Evolutionary conservation across 2,888 invertebrate genomes (phyloP).

Genomic region (Drosophila parthenogenetica): DNA sequence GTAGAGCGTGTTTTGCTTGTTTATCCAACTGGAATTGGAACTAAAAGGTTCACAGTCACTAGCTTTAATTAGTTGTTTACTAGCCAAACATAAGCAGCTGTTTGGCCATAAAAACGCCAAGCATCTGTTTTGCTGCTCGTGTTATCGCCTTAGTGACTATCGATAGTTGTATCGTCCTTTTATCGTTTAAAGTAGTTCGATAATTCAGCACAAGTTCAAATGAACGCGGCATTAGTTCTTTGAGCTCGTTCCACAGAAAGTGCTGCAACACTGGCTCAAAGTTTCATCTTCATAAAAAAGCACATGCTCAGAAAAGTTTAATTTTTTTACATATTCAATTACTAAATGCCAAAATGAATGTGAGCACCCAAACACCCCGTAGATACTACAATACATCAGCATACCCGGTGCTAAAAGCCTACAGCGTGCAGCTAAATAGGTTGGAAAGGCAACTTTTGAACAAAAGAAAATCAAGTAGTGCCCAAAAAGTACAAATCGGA

Average conservation of each 20-base stretch:
- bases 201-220: too few species aligned
- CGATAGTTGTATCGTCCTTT: neutral
- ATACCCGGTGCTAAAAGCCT: neutral
- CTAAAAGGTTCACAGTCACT: conserved; percentile 11
- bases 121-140: neutral
- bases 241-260: too few species aligned
- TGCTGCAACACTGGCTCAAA: too few species aligned
- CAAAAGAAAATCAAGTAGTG: too few species aligned
- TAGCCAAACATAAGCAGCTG: conserved; percentile 28
- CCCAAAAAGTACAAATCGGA: conserved; percentile 8
- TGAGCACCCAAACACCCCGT: conserved; percentile 10
- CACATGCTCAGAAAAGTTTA: neutral
- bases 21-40: conserved; percentile 34
- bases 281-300: too few species aligned
- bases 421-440: neutral
- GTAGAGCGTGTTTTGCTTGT: conserved; percentile 41
- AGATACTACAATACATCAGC: neutral
- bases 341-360: neutral
- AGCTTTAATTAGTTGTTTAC: conserved; percentile 41
- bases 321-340: neutral
- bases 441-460: neutral
- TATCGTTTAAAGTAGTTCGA: neutral
- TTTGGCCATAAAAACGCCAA: neutral
- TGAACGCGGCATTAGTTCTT: too few species aligned
- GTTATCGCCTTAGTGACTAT: neutral